Conservation (phyloP, 2,113 vertebrate species). For the Delphinus delphis region DNA sequence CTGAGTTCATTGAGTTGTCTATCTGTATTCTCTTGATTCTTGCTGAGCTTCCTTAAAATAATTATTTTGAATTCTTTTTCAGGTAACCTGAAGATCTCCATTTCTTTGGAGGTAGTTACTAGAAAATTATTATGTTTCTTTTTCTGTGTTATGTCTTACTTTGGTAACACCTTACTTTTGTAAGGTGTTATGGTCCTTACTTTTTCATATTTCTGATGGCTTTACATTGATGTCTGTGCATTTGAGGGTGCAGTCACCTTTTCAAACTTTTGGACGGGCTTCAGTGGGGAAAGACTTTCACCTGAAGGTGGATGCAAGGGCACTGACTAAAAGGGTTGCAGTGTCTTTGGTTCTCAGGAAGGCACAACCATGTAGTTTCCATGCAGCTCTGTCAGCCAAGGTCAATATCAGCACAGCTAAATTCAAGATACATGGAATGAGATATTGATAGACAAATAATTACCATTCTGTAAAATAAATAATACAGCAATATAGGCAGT, state of each 20-base stretch:
- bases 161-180: too few species aligned
- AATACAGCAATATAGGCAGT: not conserved
- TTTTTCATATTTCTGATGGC: not conserved
- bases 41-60: not conserved
- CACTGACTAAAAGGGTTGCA: too few species aligned
- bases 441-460: not conserved
- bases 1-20: not conserved
- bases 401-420: not conserved
- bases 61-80: not conserved
- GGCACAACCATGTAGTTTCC: accelerated
- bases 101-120: not conserved
- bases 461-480: not conserved
- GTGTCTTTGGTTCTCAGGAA: not conserved
- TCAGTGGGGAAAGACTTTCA: not conserved
- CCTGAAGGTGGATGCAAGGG: not conserved
- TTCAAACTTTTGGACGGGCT: not conserved
- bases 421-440: not conserved
- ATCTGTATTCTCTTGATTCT: not conserved
- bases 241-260: not conserved
- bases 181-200: not conserved
- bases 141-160: not conserved
- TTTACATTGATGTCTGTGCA: not conserved
- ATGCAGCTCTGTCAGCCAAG: not conserved
- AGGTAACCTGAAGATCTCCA: not conserved
- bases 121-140: not conserved